Evolutionary conservation across 1,140 invertebrate species (phyloP).

Genomic region (Cyclargus thomasi): DNA sequence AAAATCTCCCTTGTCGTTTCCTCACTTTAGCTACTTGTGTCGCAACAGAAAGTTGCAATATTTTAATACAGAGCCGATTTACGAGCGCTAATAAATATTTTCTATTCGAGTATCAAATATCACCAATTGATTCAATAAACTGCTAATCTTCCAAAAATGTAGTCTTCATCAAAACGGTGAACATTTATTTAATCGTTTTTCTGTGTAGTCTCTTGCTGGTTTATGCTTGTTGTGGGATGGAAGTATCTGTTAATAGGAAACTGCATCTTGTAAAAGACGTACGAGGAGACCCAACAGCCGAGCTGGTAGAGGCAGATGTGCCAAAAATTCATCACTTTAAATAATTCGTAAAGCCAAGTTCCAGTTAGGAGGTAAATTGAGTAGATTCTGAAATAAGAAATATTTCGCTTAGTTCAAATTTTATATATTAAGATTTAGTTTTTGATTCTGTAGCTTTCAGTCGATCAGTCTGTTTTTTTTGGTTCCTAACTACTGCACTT

Average conservation of each 20-base stretch:
- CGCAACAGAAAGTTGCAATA: too few species aligned
- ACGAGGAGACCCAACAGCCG: constrained; percentile 43
- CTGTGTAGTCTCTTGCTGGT: background rate
- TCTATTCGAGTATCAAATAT: too few species aligned
- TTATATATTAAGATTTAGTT: too few species aligned
- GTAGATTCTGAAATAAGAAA: constrained; percentile 47
- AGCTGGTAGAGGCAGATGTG: constrained; percentile 59
- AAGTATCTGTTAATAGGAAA: constrained; percentile 54
- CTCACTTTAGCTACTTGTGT: too few species aligned
- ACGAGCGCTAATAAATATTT: background rate
- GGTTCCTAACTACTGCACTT: too few species aligned
- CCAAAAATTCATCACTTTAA: constrained; percentile 60
- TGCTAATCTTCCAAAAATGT: too few species aligned
- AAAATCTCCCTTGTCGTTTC: too few species aligned
- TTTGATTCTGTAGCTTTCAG: too few species aligned
- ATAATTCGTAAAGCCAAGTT: constrained; percentile 52
- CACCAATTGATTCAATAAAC: too few species aligned
- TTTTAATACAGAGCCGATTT: background rate
- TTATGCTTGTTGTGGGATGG: constrained; percentile 31
- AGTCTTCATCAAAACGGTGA: too few species aligned
- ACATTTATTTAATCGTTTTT: background rate
- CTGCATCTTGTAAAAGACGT: constrained; percentile 49
- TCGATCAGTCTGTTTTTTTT: too few species aligned
- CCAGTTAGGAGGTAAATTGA: constrained; percentile 45
- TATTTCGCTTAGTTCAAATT: background rate